These are phyloP conservation scores for Troglohyphantes excavatus DNA, from an alignment of 2,888 invertebrate species.

Conservation along the genomic window DNA sequence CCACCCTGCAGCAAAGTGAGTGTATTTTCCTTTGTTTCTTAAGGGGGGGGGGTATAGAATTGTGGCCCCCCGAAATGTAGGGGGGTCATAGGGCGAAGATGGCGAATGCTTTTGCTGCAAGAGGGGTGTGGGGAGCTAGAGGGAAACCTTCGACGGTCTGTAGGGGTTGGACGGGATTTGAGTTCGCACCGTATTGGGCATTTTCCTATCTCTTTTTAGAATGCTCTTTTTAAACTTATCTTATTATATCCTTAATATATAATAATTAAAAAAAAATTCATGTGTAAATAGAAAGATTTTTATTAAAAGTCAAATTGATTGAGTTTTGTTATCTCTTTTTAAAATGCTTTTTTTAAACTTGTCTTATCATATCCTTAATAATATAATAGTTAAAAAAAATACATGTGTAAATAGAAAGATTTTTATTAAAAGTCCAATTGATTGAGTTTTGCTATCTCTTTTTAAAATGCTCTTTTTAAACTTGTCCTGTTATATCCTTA, in stretches of 20 bases:
- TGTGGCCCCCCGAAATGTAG: not conserved
- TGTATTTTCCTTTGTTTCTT: conserved; percentile 8
- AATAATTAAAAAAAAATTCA: too few species aligned
- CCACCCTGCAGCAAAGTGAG: conserved; percentile 47
- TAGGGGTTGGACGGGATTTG: not conserved
- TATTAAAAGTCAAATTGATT: too few species aligned
- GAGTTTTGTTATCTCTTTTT: not conserved
- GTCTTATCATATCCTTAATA: too few species aligned
- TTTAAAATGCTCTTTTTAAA: too few species aligned
- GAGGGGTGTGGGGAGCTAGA: not conserved
- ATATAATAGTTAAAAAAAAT: too few species aligned
- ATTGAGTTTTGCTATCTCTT: not conserved
- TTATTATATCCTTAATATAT: too few species aligned
- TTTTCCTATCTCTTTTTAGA: not conserved
- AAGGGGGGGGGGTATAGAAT: not conserved
- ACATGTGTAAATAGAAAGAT: too few species aligned
- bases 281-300: too few species aligned
- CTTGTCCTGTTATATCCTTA: too few species aligned
- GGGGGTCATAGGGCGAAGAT: not conserved
- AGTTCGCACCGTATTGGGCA: not conserved
- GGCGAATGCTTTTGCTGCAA: not conserved
- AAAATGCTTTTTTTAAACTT: too few species aligned
- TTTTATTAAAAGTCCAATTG: too few species aligned
- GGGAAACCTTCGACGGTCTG: not conserved
- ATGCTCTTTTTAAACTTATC: too few species aligned